These are phyloP conservation scores for Kryphioiulus occultus DNA, from an alignment of 2,888 invertebrate species.

Conservation along the genomic window DNA sequence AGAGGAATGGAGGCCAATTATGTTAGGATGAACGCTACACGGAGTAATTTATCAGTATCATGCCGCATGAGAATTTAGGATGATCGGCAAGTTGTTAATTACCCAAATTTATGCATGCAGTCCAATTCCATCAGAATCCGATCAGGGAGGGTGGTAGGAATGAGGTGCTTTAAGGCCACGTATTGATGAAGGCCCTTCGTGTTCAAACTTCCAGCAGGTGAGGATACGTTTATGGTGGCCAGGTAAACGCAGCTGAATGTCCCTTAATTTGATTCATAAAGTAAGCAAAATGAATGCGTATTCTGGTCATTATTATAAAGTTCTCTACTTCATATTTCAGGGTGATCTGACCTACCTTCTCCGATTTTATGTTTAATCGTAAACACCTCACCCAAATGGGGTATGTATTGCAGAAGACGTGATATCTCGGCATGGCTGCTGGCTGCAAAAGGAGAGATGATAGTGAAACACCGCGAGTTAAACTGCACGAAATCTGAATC, in stretches of 20 bases:
- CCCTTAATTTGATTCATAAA: slow-evolving; percentile 67
- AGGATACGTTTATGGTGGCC: slow-evolving; percentile 70
- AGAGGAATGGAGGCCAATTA: slow-evolving; percentile 81
- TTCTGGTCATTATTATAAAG: too few relatives aligned
- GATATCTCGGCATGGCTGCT: background rate
- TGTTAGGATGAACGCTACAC: slow-evolving; percentile 79
- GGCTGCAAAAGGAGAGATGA: background rate
- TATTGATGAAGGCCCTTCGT: slow-evolving; percentile 63
- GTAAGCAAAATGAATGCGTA: background rate
- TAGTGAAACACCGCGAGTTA: too few relatives aligned
- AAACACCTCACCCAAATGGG: slow-evolving; percentile 40
- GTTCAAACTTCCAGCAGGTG: slow-evolving; percentile 60
- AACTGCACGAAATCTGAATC: too few relatives aligned
- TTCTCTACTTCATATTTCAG: background rate
- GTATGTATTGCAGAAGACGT: background rate
- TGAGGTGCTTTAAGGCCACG: slow-evolving; percentile 84
- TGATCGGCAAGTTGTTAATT: slow-evolving; percentile 52
- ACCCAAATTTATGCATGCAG: slow-evolving; percentile 70
- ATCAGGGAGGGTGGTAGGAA: slow-evolving; percentile 84
- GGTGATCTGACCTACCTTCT: slow-evolving; percentile 41
- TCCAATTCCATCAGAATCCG: slow-evolving; percentile 81
- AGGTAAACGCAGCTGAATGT: slow-evolving; percentile 88
- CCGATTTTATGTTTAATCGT: slow-evolving; percentile 47
- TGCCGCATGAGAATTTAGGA: background rate
- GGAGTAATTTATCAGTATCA: slow-evolving; percentile 3